Percentiles rank a stretch among this genome's conserved stretches.
Evolutionary conservation across 2,888 invertebrate genomes (phyloP).

Genomic region (Plutella xylostella): DNA sequence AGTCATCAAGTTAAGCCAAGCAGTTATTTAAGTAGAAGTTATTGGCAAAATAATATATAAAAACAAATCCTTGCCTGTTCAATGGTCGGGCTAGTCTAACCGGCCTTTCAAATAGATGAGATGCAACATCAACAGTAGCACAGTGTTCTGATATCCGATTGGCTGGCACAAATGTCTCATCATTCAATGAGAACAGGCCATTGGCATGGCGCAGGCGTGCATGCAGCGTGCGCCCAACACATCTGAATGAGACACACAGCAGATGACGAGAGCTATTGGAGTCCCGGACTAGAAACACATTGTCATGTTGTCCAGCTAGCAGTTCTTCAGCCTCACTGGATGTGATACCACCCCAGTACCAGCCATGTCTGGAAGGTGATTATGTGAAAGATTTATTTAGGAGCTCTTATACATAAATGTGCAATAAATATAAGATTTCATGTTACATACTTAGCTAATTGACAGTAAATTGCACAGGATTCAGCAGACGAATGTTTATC

Average conservation of each 20-base stretch:
- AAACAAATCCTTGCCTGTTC: constrained; percentile 48
- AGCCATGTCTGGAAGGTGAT: constrained; percentile 68
- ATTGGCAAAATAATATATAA: too few relatives aligned
- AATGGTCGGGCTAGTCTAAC: constrained; percentile 60
- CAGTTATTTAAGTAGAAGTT: background rate
- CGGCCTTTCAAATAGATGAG: constrained; percentile 59
- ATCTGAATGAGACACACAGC: constrained; percentile 78
- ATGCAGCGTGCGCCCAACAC: constrained; percentile 76
- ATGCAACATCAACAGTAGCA: constrained; percentile 53
- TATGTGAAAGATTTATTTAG: background rate
- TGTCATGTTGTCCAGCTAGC: constrained; percentile 76
- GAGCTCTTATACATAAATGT: background rate
- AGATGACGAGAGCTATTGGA: constrained; percentile 78
- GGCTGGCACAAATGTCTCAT: constrained; percentile 67
- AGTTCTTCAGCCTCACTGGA: constrained; percentile 78
- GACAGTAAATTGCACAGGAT: constrained; percentile 61
- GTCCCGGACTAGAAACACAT: constrained; percentile 80
- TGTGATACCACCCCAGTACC: constrained; percentile 85
- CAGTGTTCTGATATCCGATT: constrained; percentile 63
- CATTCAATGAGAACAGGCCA: constrained; percentile 73
- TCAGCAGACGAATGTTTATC: constrained; percentile 55
- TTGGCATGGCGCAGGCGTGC: constrained; percentile 79
- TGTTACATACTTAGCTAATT: constrained; percentile 51
- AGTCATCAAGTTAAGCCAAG: background rate
- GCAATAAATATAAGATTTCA: too few relatives aligned